Evolutionary conservation across 2,888 invertebrate genomes (phyloP).

Genomic region (Rotaria macrura): DNA sequence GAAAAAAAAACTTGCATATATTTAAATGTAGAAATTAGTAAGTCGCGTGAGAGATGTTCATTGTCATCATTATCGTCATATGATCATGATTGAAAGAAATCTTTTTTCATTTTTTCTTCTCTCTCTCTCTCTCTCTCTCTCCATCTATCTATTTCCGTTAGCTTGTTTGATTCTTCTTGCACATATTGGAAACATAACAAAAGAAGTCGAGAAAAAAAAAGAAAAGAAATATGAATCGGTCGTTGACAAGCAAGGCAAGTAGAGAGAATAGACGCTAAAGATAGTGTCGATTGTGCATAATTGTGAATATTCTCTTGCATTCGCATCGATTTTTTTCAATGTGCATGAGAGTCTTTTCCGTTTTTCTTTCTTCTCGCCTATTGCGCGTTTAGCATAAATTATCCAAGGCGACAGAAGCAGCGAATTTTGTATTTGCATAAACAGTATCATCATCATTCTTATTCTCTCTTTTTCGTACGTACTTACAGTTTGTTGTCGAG

Average conservation of each 20-base stretch:
- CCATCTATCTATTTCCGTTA: neutral
- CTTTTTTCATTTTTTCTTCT: neutral
- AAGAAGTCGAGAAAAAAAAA: neutral
- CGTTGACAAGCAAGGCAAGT: neutral
- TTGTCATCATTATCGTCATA: neutral
- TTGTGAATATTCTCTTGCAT: conserved; percentile 5
- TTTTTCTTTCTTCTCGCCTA: neutral
- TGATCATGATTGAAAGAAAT: neutral
- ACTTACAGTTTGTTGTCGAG: neutral
- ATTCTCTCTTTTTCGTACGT: neutral
- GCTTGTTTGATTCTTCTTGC: neutral
- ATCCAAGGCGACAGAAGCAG: conserved; percentile 4
- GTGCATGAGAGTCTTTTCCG: neutral
- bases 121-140: neutral
- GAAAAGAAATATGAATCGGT: neutral
- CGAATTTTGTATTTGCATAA: conserved; percentile 20
- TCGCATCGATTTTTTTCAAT: neutral
- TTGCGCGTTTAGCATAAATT: conserved; percentile 18
- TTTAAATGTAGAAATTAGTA: neutral
- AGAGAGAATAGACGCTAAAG: neutral
- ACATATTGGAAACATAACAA: neutral
- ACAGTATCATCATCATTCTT: conserved; percentile 16
- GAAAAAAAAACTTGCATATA: neutral
- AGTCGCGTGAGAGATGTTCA: neutral
- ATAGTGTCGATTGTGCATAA: conserved; percentile 20